Evolutionary conservation across 1,140 invertebrate genomes (phyloP).

Genomic region (Drosophila lini): DNA sequence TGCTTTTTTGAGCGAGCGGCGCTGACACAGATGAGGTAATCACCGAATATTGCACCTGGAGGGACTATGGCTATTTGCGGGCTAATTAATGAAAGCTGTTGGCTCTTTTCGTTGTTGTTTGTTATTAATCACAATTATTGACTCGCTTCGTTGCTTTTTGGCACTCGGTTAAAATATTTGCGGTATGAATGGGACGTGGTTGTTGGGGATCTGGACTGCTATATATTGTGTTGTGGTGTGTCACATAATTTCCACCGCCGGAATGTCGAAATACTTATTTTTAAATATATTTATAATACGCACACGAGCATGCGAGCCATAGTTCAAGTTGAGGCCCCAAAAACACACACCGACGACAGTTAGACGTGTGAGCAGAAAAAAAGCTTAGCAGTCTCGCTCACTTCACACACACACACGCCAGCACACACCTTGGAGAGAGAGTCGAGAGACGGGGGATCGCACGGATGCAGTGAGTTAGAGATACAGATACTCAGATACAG

Average conservation of each 20-base stretch:
- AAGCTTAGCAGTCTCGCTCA: conserved; percentile 66
- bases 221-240: conserved; percentile 20
- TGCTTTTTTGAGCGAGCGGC: conserved; percentile 46
- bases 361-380: conserved; percentile 56
- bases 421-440: conserved; percentile 13
- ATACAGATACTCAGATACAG: conserved; percentile 27
- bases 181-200: conserved; percentile 18
- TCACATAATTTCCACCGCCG: conserved; percentile 59
- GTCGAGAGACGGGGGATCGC: conserved; percentile 11
- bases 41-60: conserved; percentile 58
- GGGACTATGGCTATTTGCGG: conserved; percentile 36
- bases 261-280: conserved; percentile 82
- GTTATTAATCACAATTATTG: conserved; percentile 76
- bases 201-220: conserved; percentile 34
- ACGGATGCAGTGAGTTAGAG: conserved; percentile 34
- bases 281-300: conserved; percentile 72
- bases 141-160: conserved; percentile 51
- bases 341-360: conserved; percentile 35
- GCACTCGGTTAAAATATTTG: conserved; percentile 34
- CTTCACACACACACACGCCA: conserved; percentile 1
- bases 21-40: conserved; percentile 78
- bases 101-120: conserved; percentile 46
- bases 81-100: conserved; percentile 23
- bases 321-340: conserved; percentile 69
- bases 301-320: conserved; percentile 55